phyloP scores from a whole-genome alignment of 2,113 vertebrate species.

The Urocolius indicus region DNA sequence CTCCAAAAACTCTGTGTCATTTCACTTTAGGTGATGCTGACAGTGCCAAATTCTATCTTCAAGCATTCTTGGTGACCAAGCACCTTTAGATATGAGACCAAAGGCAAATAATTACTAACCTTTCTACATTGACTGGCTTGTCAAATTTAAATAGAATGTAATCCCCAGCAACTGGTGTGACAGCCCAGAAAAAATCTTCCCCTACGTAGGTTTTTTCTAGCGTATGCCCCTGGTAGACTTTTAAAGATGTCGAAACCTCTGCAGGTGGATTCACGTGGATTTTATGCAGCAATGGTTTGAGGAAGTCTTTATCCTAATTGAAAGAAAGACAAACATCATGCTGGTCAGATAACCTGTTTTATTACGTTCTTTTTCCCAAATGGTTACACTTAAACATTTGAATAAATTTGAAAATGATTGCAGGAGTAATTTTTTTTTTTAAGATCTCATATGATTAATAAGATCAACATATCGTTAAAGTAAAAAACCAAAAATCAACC shows the following conservation, averaged over 20 bases:
- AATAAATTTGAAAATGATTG: not conserved
- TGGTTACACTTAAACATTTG: not conserved
- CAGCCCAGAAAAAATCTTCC: conserved; percentile 99
- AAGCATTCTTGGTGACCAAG: not conserved
- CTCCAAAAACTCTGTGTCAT: not conserved
- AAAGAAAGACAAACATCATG: conserved; percentile 36
- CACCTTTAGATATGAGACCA: not conserved
- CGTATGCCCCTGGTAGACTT: conserved; percentile 97
- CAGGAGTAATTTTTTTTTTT: not conserved
- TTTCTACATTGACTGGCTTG: conserved; percentile 92
- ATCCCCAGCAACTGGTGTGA: conserved; percentile 91
- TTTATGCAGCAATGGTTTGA: conserved; percentile 97
- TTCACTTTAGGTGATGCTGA: not conserved
- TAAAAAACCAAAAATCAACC: not conserved
- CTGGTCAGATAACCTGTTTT: conserved; percentile 24
- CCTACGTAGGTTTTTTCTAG: conserved; percentile 97
- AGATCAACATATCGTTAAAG: not conserved
- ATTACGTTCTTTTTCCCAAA: conserved; percentile 10
- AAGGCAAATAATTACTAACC: conserved; percentile 75
- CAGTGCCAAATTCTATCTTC: not conserved
- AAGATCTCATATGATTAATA: not conserved
- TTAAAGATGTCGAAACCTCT: conserved; percentile 96
- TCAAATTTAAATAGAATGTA: conserved; percentile 97
- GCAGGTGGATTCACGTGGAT: conserved; percentile 97
- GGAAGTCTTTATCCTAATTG: conserved; percentile 95